Evolutionary conservation across 2,113 vertebrate species (phyloP), one percentile per base, ranked within the genome.

Genomic region (Zosterops hypoxanthus): DNA sequence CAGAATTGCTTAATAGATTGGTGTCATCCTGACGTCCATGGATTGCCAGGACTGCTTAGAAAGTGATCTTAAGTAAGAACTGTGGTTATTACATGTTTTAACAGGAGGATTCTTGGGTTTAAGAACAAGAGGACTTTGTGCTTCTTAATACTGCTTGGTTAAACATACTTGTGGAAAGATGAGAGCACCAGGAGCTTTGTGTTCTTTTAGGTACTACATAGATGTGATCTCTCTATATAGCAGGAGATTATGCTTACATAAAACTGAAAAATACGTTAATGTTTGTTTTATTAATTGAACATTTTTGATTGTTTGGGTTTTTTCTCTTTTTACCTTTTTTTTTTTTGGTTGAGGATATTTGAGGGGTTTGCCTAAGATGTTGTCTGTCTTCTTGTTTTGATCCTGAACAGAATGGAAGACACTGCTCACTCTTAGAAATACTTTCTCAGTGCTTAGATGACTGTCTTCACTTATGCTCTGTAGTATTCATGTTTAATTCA

Each of bases 401-500:
- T 86, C n/a, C 41, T 75, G 73, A 86, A 36, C 49, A 70, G 55
- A 49, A 34, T 46, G 68, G 55, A 86, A 92, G 47, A 68, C 68
- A 17, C 39, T 56, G 28, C 44, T 95, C 28, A 53, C 50, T 95
- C 47, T 75, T 85, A 79, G 78, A 79, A 92, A 64, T 42, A 73
- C 42, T 81, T 46, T 79, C 19, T 91, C 36, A 15, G 17, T 78
- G 89, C 73, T 94, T 93, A 91, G 85, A 72, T 92, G 76, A 41
- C 82, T 94, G 70, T 46, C 82, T 97, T 95, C 82, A 52, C 50
- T 88, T 84, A 70, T 82, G 84, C 88, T 88, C 92, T 80, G 81
- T 96, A 95, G 89, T 81, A 82, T 75, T 94, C 84, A 95, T 94
- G 79, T 96, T 96, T 94, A 94, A 94, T 96, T 97, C 90, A 97